phyloP scores from a whole-genome alignment of 1,140 invertebrate genomes.

The Apolygus lucorum region DNA sequence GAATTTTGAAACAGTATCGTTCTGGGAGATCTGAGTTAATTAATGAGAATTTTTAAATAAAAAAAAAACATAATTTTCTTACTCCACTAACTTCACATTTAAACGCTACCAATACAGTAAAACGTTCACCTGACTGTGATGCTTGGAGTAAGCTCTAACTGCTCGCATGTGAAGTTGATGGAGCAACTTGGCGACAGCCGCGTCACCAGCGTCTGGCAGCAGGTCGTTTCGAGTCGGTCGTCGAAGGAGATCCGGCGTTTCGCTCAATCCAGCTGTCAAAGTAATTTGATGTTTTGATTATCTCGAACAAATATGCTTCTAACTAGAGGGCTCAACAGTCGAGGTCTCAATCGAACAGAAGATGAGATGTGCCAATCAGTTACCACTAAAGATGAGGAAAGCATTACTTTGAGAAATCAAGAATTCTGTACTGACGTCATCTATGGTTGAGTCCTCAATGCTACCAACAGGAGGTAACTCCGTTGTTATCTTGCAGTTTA shows the following conservation, averaged over 20 bases:
- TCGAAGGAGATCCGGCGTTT: conserved; percentile 36
- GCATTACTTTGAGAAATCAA: too few relatives aligned
- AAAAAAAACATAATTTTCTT: not conserved
- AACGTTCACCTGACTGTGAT: conserved; percentile 29
- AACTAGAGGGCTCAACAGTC: too few relatives aligned
- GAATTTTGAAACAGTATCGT: not conserved
- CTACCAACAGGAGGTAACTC: too few relatives aligned
- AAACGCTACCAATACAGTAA: not conserved
- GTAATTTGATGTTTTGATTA: too few relatives aligned
- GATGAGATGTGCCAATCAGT: too few relatives aligned
- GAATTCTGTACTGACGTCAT: too few relatives aligned
- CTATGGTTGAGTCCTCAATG: too few relatives aligned
- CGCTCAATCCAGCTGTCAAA: conserved; percentile 29
- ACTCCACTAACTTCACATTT: not conserved
- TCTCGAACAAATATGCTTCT: too few relatives aligned
- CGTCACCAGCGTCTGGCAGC: conserved; percentile 27
- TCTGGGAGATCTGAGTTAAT: too few relatives aligned
- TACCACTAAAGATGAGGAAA: too few relatives aligned
- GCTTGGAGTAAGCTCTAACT: conserved; percentile 31
- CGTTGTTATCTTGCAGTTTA: too few relatives aligned
- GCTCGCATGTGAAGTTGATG: conserved; percentile 33
- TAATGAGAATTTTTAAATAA: not conserved
- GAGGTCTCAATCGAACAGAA: too few relatives aligned
- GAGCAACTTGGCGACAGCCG: conserved; percentile 25
- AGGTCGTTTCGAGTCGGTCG: conserved; percentile 32